Evolutionary conservation across 2,888 invertebrate species (phyloP).

Genomic region (Drosophila nr. fundita): DNA sequence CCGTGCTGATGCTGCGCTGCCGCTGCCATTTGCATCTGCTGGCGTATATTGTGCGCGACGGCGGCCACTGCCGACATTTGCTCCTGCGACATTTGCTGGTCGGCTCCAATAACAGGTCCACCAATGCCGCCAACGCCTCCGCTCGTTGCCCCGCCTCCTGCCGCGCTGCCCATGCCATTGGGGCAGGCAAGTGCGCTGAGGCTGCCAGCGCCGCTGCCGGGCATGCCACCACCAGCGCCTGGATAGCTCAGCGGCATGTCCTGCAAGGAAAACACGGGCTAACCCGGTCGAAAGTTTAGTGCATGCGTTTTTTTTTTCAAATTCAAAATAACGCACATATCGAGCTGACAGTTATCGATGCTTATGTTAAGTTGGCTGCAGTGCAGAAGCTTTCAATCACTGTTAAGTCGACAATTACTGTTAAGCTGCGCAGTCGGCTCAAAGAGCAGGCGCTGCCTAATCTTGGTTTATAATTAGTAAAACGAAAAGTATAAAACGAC

Average conservation of each 20-base stretch:
- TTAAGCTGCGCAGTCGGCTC: background rate
- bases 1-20: slow-evolving; percentile 85
- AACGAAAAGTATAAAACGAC: background rate
- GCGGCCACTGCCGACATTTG: slow-evolving; percentile 94
- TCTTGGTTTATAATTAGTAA: background rate
- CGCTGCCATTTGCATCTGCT: slow-evolving; percentile 91
- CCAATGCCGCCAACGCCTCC: slow-evolving; percentile 23
- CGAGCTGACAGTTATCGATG: background rate
- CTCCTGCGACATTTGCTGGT: slow-evolving; percentile 87
- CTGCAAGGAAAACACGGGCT: slow-evolving; percentile 87
- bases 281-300: slow-evolving; percentile 69
- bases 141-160: slow-evolving; percentile 6
- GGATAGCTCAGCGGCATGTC: slow-evolving; percentile 87
- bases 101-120: slow-evolving; percentile 82
- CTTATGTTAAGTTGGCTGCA: slow-evolving; percentile 11
- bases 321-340: background rate
- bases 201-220: slow-evolving; percentile 41
- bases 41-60: slow-evolving; percentile 93
- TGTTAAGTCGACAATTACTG: slow-evolving; percentile 17
- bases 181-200: slow-evolving; percentile 70
- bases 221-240: slow-evolving; percentile 82
- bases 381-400: background rate
- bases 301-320: slow-evolving; percentile 1
- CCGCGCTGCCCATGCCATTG: slow-evolving; percentile 65
- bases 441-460: background rate